These are phyloP conservation scores for Nycticryphes semicollaris DNA, from an alignment of 2,113 vertebrate species.

Conservation along the genomic window DNA sequence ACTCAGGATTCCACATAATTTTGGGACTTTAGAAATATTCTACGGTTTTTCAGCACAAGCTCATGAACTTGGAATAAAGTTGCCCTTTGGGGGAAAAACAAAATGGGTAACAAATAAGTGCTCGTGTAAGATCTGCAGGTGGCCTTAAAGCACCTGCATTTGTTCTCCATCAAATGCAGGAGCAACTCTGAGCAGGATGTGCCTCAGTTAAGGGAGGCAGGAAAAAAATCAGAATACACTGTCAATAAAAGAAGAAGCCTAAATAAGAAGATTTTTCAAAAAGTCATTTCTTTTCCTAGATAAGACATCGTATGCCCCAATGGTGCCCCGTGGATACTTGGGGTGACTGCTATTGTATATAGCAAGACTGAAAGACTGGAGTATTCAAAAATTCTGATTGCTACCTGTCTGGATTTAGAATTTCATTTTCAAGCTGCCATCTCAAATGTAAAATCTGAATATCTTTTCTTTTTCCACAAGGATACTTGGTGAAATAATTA, in stretches of 20 bases:
- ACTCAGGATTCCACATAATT: not conserved
- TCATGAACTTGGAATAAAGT: not conserved
- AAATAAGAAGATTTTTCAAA: not conserved
- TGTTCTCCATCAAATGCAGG: not conserved
- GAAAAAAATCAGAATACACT: not conserved
- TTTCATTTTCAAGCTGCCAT: not conserved
- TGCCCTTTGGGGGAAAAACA: not conserved
- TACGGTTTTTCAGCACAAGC: not conserved
- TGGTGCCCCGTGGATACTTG: not conserved
- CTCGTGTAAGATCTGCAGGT: not conserved
- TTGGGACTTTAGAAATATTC: not conserved
- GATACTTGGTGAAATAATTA: not conserved
- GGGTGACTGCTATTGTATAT: not conserved
- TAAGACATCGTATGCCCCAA: not conserved
- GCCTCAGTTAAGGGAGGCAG: not conserved
- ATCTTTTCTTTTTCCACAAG: not conserved
- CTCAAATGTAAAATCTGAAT: not conserved
- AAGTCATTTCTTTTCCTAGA: not conserved
- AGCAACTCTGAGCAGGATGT: not conserved
- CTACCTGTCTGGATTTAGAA: not conserved
- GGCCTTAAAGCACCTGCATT: not conserved
- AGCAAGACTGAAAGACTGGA: not conserved
- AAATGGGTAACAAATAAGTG: not conserved
- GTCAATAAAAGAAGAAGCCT: not conserved
- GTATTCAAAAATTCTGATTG: not conserved